phyloP scores from a whole-genome alignment of 2,113 vertebrate species.

The Formicarius rufipectus region DNA sequence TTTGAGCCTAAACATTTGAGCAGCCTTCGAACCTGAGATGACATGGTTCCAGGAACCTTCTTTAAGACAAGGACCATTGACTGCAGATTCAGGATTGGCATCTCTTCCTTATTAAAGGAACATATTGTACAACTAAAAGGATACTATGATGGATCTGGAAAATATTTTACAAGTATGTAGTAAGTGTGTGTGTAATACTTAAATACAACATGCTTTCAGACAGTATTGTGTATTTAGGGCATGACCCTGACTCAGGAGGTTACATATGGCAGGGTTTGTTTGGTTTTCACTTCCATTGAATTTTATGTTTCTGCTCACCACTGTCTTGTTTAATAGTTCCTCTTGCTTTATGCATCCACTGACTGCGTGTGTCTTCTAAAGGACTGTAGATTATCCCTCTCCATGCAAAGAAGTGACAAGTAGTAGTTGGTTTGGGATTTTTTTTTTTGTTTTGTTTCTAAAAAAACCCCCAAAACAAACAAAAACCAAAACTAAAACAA shows the following conservation, averaged over 20 bases:
- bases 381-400: neutral
- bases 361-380: neutral
- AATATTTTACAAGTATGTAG: neutral
- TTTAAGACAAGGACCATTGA: neutral
- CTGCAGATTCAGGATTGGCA: neutral
- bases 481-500: too few relatives aligned
- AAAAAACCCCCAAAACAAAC: too few relatives aligned
- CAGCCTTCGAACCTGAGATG: neutral
- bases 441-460: too few relatives aligned
- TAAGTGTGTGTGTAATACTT: neutral
- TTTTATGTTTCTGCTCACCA: neutral
- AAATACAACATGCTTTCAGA: neutral
- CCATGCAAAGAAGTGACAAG: neutral
- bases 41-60: neutral
- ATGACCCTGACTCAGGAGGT: neutral
- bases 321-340: neutral
- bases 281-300: neutral
- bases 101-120: neutral
- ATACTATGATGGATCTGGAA: neutral
- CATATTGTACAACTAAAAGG: neutral
- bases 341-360: neutral
- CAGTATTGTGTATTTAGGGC: neutral
- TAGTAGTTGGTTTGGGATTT: neutral
- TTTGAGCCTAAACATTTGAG: constrained; percentile 30
- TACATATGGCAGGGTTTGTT: neutral